A percentile compares a stretch with the other conserved stretches of the same genome.
Conservation (phyloP, 2,113 vertebrate species). For the Theropithecus gelada region DNA sequence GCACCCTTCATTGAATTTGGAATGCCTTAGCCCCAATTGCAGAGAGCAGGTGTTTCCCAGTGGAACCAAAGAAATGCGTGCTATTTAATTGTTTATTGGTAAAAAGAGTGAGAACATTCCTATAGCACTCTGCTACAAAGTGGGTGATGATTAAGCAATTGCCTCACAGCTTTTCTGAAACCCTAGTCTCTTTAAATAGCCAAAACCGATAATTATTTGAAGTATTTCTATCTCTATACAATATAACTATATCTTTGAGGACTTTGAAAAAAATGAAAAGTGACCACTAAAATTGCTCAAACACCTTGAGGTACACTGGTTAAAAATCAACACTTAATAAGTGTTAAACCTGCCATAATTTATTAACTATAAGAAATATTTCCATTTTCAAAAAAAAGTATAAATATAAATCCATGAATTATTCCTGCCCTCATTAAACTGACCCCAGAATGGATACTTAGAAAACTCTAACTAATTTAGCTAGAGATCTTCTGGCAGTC, state of each 20-base stretch:
- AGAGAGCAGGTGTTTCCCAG: background rate
- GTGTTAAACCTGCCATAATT: background rate
- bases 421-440: background rate
- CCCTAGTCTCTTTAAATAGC: fast-evolving
- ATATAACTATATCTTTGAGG: background rate
- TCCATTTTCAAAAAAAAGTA: background rate
- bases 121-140: background rate
- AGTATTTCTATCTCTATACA: background rate
- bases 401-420: background rate
- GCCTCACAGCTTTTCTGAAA: background rate
- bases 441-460: background rate
- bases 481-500: background rate
- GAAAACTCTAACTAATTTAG: background rate
- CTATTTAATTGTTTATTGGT: background rate
- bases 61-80: too few relatives aligned
- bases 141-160: background rate
- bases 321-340: background rate
- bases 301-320: background rate
- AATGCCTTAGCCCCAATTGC: background rate
- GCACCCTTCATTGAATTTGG: background rate
- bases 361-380: background rate
- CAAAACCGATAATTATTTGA: background rate
- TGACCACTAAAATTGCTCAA: background rate
- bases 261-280: background rate
- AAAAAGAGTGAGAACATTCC: background rate